Conservation (phyloP, 2,797 vertebrate genomes). For the Anguilla marmorata region DNA sequence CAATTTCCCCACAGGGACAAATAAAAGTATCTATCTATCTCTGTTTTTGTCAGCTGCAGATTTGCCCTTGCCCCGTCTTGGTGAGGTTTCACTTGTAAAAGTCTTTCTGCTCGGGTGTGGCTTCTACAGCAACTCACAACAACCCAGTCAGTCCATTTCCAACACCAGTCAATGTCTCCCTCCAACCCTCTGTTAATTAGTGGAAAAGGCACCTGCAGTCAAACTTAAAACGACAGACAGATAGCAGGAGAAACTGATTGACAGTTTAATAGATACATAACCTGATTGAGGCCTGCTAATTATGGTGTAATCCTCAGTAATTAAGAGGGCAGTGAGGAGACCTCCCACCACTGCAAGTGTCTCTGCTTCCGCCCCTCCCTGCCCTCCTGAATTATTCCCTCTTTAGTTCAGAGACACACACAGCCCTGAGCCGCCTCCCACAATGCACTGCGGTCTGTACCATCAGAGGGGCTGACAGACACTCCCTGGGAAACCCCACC, state of each 20-base stretch:
- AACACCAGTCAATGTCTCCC: background rate
- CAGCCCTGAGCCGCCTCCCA: background rate
- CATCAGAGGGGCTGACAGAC: background rate
- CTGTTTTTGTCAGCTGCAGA: background rate
- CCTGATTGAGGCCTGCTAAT: slow-evolving; percentile 3
- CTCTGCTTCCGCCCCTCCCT: background rate
- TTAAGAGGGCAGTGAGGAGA: background rate
- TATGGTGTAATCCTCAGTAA: slow-evolving; percentile 1
- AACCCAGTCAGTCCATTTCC: background rate
- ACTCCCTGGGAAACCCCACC: background rate
- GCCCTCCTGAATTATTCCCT: slow-evolving; percentile 8
- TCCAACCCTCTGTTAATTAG: background rate
- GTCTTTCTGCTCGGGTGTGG: background rate
- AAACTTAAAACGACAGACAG: background rate
- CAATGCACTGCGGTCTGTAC: background rate
- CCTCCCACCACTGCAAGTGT: slow-evolving; percentile 2
- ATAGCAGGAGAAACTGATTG: background rate
- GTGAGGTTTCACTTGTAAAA: background rate
- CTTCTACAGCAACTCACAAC: background rate
- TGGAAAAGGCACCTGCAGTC: background rate
- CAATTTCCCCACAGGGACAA: too few relatives aligned
- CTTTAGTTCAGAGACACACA: background rate
- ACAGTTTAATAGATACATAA: background rate
- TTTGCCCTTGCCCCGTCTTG: background rate
- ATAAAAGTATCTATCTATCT: background rate